Percentiles rank a stretch among this genome's conserved stretches.
Evolutionary conservation across 2,113 vertebrate genomes (phyloP).

Genomic region (Hypanus sabinus): DNA sequence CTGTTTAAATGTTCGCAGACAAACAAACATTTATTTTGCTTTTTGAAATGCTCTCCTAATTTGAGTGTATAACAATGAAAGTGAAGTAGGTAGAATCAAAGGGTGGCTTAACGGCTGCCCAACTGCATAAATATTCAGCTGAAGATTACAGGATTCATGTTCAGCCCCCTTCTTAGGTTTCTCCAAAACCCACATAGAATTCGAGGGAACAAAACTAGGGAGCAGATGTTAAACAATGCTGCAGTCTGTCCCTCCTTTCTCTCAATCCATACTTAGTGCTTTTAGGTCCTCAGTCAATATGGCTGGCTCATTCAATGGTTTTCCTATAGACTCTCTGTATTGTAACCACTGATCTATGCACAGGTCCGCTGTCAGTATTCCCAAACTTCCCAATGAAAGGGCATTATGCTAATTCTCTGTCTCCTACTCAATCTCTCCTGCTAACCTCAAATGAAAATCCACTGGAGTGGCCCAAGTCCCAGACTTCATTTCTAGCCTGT

Average conservation of each 20-base stretch:
- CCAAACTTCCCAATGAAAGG: slow-evolving; percentile 89
- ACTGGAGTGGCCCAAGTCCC: slow-evolving; percentile 72
- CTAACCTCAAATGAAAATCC: slow-evolving; percentile 67
- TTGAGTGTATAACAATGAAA: slow-evolving; percentile 68
- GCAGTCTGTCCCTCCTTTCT: slow-evolving; percentile 64
- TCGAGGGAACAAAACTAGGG: slow-evolving; percentile 75
- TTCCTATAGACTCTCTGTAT: slow-evolving; percentile 71
- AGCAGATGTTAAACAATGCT: slow-evolving; percentile 81
- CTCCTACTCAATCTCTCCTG: slow-evolving; percentile 61
- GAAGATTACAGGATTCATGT: slow-evolving; percentile 73
- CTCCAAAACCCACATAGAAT: slow-evolving; percentile 77
- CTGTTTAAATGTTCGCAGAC: slow-evolving; percentile 72
- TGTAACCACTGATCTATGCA: slow-evolving; percentile 70
- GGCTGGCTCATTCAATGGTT: slow-evolving; percentile 78
- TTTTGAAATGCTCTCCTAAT: slow-evolving; percentile 70
- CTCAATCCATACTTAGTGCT: slow-evolving; percentile 70
- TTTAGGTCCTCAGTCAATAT: slow-evolving; percentile 73
- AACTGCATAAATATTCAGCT: slow-evolving; percentile 81
- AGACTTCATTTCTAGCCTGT: slow-evolving; percentile 80
- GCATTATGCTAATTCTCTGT: slow-evolving; percentile 96
- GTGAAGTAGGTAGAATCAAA: slow-evolving; percentile 65
- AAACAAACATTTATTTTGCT: slow-evolving; percentile 78
- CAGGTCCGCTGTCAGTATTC: slow-evolving; percentile 73
- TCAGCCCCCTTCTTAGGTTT: slow-evolving; percentile 68
- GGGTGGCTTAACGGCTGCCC: slow-evolving; percentile 72